Conservation (phyloP, 2,113 vertebrate genomes). For the Triplophysa siluroides region DNA sequence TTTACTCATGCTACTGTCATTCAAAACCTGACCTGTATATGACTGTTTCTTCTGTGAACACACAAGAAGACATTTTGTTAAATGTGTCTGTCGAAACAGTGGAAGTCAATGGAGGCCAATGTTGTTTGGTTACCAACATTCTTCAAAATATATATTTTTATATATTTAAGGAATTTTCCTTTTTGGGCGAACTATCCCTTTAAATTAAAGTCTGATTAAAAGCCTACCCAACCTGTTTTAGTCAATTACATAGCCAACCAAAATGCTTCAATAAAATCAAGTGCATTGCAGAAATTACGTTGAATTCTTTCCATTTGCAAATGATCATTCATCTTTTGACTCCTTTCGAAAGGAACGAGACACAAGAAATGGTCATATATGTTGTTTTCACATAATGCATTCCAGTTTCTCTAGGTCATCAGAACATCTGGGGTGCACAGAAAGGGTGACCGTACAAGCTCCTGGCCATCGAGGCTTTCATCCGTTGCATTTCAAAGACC, state of each 20-base stretch:
- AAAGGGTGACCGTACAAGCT: constrained; percentile 17
- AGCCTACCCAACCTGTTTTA: too few species aligned
- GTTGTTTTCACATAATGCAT: constrained; percentile 13
- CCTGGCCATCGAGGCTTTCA: constrained; percentile 43
- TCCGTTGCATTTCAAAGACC: constrained; percentile 45
- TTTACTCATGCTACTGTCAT: background rate
- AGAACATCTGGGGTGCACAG: constrained; percentile 36
- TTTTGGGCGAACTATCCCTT: too few species aligned
- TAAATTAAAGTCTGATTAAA: too few species aligned
- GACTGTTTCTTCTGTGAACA: background rate
- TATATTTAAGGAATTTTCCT: too few species aligned
- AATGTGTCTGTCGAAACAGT: background rate
- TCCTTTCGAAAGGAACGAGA: constrained; percentile 14
- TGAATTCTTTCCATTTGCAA: constrained; percentile 1
- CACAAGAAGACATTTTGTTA: too few species aligned
- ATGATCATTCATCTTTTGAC: background rate
- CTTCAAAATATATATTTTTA: too few species aligned
- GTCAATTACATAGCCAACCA: background rate
- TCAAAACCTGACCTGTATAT: background rate
- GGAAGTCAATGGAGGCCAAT: too few species aligned
- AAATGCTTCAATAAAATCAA: constrained; percentile 39
- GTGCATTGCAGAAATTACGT: background rate
- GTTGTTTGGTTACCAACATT: too few species aligned
- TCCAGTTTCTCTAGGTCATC: constrained; percentile 13
- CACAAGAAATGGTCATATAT: constrained; percentile 30